These are phyloP conservation scores for Aspiorhynchus laticeps DNA, from an alignment of 2,113 vertebrate species.

Conservation along the genomic window DNA sequence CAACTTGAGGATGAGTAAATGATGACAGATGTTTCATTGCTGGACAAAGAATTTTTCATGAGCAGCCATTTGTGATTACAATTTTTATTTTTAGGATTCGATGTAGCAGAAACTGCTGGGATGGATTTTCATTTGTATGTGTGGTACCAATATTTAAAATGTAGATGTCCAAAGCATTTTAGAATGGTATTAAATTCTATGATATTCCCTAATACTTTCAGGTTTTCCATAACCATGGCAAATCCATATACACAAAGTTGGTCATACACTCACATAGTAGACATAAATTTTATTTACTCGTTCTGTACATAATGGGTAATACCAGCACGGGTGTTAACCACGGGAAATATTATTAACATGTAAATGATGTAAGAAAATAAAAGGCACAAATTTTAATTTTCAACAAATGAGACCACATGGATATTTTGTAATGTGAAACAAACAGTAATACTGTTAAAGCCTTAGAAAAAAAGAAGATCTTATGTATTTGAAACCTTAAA, in stretches of 20 bases:
- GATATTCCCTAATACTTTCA: background rate
- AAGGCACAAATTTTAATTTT: constrained; percentile 87
- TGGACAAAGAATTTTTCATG: background rate
- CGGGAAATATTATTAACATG: constrained; percentile 83
- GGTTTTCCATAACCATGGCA: background rate
- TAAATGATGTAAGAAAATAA: constrained; percentile 88
- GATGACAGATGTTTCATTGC: background rate
- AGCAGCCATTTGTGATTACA: background rate
- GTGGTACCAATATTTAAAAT: background rate
- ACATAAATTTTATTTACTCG: constrained; percentile 90
- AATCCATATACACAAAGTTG: constrained; percentile 21
- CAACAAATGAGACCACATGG: constrained; percentile 70
- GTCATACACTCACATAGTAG: constrained; percentile 71
- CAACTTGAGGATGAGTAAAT: background rate
- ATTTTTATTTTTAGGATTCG: background rate
- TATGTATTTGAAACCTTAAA: constrained; percentile 48
- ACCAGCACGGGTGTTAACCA: constrained; percentile 83
- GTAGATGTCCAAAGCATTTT: background rate
- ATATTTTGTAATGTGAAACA: constrained; percentile 82
- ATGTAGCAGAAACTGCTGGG: background rate
- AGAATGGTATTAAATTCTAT: background rate
- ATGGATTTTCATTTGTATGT: background rate
- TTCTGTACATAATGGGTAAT: constrained; percentile 81
- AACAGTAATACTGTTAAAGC: constrained; percentile 98
- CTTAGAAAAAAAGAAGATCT: constrained; percentile 76